Evolutionary conservation across 2,888 invertebrate species (phyloP), one percentile per base, ranked within the genome.

Genomic region (Lymantria monacha): DNA sequence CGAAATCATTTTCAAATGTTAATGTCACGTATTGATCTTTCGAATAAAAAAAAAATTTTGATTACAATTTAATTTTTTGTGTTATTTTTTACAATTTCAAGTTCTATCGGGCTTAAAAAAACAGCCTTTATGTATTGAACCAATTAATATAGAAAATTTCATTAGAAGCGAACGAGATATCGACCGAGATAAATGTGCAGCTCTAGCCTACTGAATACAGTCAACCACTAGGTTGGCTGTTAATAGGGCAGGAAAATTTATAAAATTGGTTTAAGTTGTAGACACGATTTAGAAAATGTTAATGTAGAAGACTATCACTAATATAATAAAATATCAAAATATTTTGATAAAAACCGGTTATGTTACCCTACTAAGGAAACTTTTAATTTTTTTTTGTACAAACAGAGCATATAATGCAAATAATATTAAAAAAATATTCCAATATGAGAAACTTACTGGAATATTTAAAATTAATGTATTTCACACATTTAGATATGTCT

Each of bases 201-300:
- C 53, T 46, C 48, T 55, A 40, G 51, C 47, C 0, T 61, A 59
- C 48, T 59, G 55, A n/a, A n/a, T n/a, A n/a, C 44, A 56, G 59
- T 55, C n/a, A n/a, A n/a, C n/a, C n/a, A n/a, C n/a, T n/a, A n/a
- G 61, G 55, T 0, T 61, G 59, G 61, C 49, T 61, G 13, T 52
- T 47, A 48, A 48, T 46, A 40, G 15, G 55, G 48, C 1, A 55
- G 51, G 36, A 55, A 51, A 7, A 5, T 54, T 9, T 40, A 13
- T 40, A 40, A 40, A 14, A 42, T 44, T 30, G 44, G 46, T 47
- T n/a, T 41, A 46, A 42, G 8, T 44, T 37, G 37, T 11, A 37
- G 37, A 10, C 7, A 7, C 11, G 7, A 12, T 37, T n/a, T 37
- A 12, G 37, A 37, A 37, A 5, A 7, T n/a, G 37, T 9, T n/a